Evolutionary conservation across 2,888 invertebrate species (phyloP).

Genomic region (Amphipoea oculea): DNA sequence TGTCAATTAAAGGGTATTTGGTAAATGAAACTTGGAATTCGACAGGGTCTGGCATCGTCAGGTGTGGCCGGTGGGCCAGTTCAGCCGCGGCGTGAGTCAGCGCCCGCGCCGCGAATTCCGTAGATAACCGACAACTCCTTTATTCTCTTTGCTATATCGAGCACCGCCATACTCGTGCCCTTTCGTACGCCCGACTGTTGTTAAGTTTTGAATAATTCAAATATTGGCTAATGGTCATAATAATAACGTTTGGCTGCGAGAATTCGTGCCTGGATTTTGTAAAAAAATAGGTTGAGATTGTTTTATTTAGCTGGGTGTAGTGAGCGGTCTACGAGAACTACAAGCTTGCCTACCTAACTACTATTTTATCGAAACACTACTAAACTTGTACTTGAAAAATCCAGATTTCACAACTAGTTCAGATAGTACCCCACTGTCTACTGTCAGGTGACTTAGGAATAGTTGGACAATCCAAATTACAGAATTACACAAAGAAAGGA

Average conservation of each 20-base stretch:
- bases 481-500: background rate
- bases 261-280: slow-evolving; percentile 58
- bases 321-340: background rate
- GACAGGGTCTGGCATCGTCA: slow-evolving; percentile 84
- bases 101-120: slow-evolving; percentile 85
- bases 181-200: slow-evolving; percentile 79
- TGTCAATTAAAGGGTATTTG: slow-evolving; percentile 77
- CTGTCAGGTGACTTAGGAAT: background rate
- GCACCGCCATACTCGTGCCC: slow-evolving; percentile 85
- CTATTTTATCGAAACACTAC: background rate
- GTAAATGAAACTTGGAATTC: slow-evolving; percentile 79
- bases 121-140: slow-evolving; percentile 87
- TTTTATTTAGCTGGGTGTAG: slow-evolving; percentile 17
- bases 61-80: slow-evolving; percentile 87
- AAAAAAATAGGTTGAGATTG: slow-evolving; percentile 38
- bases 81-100: slow-evolving; percentile 80
- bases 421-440: background rate
- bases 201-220: slow-evolving; percentile 77
- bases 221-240: slow-evolving; percentile 74
- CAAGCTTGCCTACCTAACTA: background rate
- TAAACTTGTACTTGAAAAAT: background rate
- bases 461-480: background rate
- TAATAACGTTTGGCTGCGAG: slow-evolving; percentile 65
- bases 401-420: background rate
- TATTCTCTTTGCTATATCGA: slow-evolving; percentile 81